Percentiles rank a stretch among this genome's conserved stretches.
Evolutionary conservation across 2,888 invertebrate species (phyloP).

Genomic region (Apodemia duryi): DNA sequence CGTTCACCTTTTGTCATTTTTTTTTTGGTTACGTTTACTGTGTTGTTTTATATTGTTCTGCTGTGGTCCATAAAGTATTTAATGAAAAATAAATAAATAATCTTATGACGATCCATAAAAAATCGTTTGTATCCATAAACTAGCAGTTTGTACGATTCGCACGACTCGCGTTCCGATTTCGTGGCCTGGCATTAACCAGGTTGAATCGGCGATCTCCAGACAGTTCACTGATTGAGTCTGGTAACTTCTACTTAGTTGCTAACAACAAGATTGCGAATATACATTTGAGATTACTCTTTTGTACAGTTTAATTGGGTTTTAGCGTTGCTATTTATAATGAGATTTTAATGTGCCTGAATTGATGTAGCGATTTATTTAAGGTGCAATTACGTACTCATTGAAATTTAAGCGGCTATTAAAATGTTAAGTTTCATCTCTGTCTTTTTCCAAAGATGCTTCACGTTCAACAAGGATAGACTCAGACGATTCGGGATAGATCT

Average conservation of each 20-base stretch:
- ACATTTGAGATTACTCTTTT: conserved; percentile 14
- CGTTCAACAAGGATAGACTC: too few relatives aligned
- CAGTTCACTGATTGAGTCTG: conserved; percentile 11
- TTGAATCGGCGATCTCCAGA: conserved; percentile 8
- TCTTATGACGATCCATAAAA: neutral
- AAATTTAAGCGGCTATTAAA: neutral
- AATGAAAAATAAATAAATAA: too few relatives aligned
- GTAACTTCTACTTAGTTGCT: conserved; percentile 13
- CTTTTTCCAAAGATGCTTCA: too few relatives aligned
- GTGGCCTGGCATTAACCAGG: conserved; percentile 8
- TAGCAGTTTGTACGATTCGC: neutral
- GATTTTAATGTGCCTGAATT: neutral
- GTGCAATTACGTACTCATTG: neutral
- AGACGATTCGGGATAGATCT: too few relatives aligned
- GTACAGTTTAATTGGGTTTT: conserved; percentile 2
- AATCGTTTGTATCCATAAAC: neutral
- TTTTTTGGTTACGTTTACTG: too few relatives aligned
- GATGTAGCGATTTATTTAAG: neutral
- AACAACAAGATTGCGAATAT: conserved; percentile 10
- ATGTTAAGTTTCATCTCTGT: too few relatives aligned
- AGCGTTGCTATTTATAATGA: neutral
- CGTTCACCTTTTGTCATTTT: too few relatives aligned
- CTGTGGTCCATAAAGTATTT: too few relatives aligned
- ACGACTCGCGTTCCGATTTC: neutral
- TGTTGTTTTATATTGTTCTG: too few relatives aligned